Evolutionary conservation across 2,113 vertebrate species (phyloP).

Genomic region (Grantiella picta): DNA sequence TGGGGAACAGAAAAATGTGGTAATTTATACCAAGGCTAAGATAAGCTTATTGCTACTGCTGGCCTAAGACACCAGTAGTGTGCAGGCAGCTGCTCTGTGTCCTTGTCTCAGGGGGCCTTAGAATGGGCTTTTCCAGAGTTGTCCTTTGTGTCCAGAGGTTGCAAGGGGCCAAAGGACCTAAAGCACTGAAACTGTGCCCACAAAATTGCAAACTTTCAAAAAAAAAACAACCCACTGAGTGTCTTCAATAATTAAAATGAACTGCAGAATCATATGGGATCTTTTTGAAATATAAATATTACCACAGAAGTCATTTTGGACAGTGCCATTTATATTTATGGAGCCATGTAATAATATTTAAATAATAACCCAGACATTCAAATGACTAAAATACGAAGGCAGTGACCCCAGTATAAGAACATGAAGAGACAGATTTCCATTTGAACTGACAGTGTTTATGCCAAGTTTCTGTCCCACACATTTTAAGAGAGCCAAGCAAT

Average conservation of each 20-base stretch:
- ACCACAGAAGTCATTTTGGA: background rate
- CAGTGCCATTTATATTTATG: slow-evolving; percentile 12
- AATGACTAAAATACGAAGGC: background rate
- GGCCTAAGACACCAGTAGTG: background rate
- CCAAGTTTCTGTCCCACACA: slow-evolving; percentile 23
- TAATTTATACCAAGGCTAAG: background rate
- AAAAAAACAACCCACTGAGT: background rate
- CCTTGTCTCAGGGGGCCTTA: background rate
- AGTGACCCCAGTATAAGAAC: slow-evolving; percentile 13
- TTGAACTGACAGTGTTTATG: background rate
- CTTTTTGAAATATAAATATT: slow-evolving; percentile 21
- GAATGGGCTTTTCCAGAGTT: background rate
- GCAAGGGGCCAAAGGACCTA: background rate
- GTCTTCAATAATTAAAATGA: background rate
- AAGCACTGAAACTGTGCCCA: background rate
- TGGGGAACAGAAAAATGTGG: background rate
- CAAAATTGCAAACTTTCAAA: background rate
- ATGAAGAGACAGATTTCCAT: slow-evolving; percentile 36
- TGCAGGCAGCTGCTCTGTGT: background rate
- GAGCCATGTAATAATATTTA: slow-evolving; percentile 17
- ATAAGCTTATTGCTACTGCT: background rate
- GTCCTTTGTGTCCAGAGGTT: background rate
- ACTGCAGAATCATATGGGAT: background rate
- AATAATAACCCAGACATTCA: slow-evolving; percentile 12
- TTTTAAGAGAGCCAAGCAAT: slow-evolving; percentile 48